Base-by-base conservation (phyloP, 2,888 invertebrate species). In the Stictocephala bisonia region DNA sequence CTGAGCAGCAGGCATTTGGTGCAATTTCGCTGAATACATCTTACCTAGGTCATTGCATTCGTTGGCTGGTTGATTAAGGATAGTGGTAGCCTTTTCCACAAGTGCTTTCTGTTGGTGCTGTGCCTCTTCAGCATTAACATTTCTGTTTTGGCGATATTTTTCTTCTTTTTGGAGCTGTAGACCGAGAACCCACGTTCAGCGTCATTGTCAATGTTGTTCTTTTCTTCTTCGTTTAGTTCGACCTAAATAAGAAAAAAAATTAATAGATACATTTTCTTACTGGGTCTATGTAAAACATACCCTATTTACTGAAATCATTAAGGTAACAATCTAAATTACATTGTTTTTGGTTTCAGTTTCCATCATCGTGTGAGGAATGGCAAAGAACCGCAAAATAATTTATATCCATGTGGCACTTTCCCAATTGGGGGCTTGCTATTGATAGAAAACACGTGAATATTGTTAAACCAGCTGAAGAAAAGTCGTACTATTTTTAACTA, bases 291-390 rank as follows among this genome's bases (percentile, higher is more conserved):
- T 31, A 31, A 31, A 31, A 11, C 35, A 31, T 11, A 31, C 35
- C 11, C 6, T 31, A 31, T n/a, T n/a, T n/a, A n/a, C n/a, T n/a
- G n/a, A n/a, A n/a, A n/a, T n/a, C n/a, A n/a, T n/a, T n/a, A n/a
- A n/a, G n/a, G n/a, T n/a, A n/a, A n/a, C n/a, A n/a, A n/a, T n/a
- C n/a, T n/a, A n/a, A n/a, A 31, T 31, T 31, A 6, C 35, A 68
- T 68, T 48, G 58, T 22, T 67, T 9, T n/a, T 60, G 24, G 31
- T 60, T 60, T 60, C 18, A 60, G 60, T 31, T 60, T 27, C 60
- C 60, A 24, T 56, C 26, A 56, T 27, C 27, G 22, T 26, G 35
- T 31, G 35, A 31, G 20, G 56, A 60, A 40, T 66, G 66, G 66
- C n/a, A 66, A 22, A 41, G 20, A 15, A 22, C 22, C n/a, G 40